phyloP scores from a whole-genome alignment of 2,113 vertebrate genomes.

The Octodon degus region DNA sequence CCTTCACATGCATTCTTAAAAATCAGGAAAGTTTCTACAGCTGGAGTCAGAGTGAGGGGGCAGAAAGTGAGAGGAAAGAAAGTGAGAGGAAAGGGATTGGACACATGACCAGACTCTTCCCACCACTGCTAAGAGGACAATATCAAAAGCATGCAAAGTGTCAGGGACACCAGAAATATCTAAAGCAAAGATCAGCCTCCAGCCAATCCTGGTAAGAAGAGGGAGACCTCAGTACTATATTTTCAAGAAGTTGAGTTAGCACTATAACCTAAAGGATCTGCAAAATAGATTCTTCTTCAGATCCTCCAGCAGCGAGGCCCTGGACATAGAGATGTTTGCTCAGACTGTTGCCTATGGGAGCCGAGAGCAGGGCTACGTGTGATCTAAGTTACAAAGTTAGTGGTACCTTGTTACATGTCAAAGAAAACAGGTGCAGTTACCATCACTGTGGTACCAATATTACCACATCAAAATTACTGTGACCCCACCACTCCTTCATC shows the following conservation, averaged over 20 bases:
- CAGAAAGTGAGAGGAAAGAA: too few species aligned
- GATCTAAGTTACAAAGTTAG: too few species aligned
- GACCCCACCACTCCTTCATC: too few species aligned
- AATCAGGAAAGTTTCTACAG: background rate
- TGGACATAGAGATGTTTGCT: background rate
- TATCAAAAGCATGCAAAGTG: background rate
- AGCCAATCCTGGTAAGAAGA: background rate
- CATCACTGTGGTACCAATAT: too few species aligned
- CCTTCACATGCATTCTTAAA: too few species aligned
- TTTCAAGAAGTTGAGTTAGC: background rate
- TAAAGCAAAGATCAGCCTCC: background rate
- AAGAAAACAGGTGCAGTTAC: background rate
- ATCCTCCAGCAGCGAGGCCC: background rate
- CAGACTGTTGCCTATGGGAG: background rate
- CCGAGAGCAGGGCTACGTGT: background rate
- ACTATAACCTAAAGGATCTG: background rate
- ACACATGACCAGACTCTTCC: background rate
- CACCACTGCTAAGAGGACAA: background rate
- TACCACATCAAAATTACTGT: background rate
- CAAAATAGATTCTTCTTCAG: background rate
- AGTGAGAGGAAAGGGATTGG: background rate
- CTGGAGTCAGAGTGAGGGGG: background rate
- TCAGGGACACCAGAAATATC: fast-evolving
- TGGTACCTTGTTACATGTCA: background rate
- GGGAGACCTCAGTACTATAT: background rate